Evolutionary conservation across 2,888 invertebrate genomes (phyloP).

Genomic region (Brachyptera putata): DNA sequence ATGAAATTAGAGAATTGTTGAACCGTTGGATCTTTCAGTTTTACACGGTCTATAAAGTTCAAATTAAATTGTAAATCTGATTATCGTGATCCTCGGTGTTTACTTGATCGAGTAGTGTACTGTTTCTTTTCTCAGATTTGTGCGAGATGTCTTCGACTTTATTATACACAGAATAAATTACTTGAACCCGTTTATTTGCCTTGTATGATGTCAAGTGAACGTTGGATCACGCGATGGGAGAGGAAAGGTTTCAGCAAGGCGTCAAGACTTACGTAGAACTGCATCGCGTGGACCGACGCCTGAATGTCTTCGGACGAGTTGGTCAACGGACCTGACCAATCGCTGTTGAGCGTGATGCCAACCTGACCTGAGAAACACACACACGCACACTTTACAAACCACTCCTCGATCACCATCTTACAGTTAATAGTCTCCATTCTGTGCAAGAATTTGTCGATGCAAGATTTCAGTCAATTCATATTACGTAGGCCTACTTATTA

Average conservation of each 20-base stretch:
- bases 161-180: too few species aligned
- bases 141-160: too few species aligned
- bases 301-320: conserved; percentile 36
- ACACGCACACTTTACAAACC: background rate
- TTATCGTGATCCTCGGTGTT: too few species aligned
- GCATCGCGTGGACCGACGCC: conserved; percentile 31
- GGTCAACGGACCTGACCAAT: conserved; percentile 30
- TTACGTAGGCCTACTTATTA: too few species aligned
- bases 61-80: too few species aligned
- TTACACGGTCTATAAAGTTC: too few species aligned
- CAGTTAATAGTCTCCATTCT: background rate
- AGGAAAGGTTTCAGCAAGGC: background rate
- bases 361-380: conserved; percentile 29
- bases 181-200: background rate
- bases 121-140: too few species aligned
- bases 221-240: too few species aligned
- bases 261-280: conserved; percentile 29
- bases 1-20: too few species aligned
- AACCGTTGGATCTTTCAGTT: too few species aligned
- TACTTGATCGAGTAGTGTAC: too few species aligned
- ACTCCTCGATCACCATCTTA: background rate
- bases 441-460: too few species aligned
- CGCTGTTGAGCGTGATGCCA: conserved; percentile 32
- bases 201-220: background rate
- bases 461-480: background rate